Evolutionary conservation across 2,888 invertebrate species (phyloP).

Genomic region (Molorchus minor): DNA sequence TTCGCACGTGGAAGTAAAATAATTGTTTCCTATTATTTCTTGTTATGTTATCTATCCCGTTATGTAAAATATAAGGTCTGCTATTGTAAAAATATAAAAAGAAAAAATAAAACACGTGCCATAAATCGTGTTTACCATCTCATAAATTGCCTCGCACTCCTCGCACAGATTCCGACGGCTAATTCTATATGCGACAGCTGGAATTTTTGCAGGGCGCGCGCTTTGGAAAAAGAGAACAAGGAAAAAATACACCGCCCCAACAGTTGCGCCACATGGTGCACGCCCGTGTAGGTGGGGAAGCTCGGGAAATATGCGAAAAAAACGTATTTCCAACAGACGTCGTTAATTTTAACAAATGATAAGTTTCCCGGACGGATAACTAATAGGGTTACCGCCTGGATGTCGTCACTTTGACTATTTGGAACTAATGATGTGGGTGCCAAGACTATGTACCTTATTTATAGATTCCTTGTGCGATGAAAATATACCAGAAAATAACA

Average conservation of each 20-base stretch:
- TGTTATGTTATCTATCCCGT: too few relatives aligned
- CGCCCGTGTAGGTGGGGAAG: constrained; percentile 17
- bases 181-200: constrained; percentile 23
- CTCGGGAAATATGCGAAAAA: constrained; percentile 24
- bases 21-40: too few relatives aligned
- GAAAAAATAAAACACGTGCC: too few relatives aligned
- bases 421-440: constrained; percentile 1
- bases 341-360: constrained; percentile 41
- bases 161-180: background rate
- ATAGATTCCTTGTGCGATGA: too few relatives aligned
- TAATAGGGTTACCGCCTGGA: constrained; percentile 4
- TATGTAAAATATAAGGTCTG: too few relatives aligned
- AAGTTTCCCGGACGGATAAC: constrained; percentile 30
- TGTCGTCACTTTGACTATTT: background rate
- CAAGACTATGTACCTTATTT: too few relatives aligned
- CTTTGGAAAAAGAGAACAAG: background rate
- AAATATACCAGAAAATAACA: too few relatives aligned
- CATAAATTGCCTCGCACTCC: too few relatives aligned
- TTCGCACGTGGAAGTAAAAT: too few relatives aligned
- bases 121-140: too few relatives aligned
- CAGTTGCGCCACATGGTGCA: background rate
- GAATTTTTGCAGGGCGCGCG: constrained; percentile 19
- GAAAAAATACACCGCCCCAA: constrained; percentile 15
- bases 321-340: constrained; percentile 32
- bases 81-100: too few relatives aligned